Percentiles rank a stretch among this genome's conserved stretches.
Conservation (phyloP, 2,888 invertebrate species). For the Nemoura dubitans region DNA sequence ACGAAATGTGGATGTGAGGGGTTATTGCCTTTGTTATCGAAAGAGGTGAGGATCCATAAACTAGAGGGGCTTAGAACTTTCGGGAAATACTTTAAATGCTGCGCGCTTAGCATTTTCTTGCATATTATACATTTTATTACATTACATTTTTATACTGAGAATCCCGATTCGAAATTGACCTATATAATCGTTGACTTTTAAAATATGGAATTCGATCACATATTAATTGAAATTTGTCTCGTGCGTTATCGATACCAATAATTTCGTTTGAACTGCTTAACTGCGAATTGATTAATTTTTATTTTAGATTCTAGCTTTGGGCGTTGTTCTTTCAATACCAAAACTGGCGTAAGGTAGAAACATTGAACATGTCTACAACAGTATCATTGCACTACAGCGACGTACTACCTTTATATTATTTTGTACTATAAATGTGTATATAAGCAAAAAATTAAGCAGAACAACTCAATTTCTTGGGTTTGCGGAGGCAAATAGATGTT, state of each 20-base stretch:
- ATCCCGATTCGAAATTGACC: background rate
- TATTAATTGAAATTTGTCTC: background rate
- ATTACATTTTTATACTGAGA: background rate
- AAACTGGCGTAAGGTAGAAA: too few relatives aligned
- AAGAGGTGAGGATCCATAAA: background rate
- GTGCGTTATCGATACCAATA: background rate
- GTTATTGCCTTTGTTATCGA: slow-evolving; percentile 26
- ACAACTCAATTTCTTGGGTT: background rate
- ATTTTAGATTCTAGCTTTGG: slow-evolving; percentile 8
- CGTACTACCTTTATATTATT: background rate
- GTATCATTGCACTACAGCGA: background rate
- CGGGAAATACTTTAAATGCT: background rate
- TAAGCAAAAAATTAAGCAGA: background rate
- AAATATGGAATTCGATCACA: background rate
- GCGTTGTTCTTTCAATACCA: background rate
- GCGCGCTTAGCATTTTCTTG: too few relatives aligned
- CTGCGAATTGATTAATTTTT: background rate
- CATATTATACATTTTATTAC: background rate
- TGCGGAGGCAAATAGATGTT: background rate
- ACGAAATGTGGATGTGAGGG: slow-evolving; percentile 21
- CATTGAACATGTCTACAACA: background rate
- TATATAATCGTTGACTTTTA: background rate
- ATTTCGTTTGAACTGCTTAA: background rate
- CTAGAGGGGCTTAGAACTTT: background rate
- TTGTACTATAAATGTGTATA: background rate